Conservation (phyloP, 2,797 vertebrate genomes). For the Psittacula derbiana region DNA sequence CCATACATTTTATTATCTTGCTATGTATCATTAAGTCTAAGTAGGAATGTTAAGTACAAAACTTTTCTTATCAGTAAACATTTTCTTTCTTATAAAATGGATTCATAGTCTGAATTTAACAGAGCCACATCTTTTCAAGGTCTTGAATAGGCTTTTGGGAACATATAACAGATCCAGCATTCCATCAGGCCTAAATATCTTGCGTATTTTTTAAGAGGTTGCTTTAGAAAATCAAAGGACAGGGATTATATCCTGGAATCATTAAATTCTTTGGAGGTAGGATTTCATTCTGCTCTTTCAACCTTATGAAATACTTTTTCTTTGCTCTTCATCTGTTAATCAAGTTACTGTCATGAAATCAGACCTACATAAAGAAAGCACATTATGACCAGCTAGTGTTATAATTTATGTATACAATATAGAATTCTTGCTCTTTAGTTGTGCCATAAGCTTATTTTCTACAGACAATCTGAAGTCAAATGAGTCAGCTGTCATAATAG, state of each 20-base stretch:
- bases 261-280: neutral
- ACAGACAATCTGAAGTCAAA: neutral
- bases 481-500: slow-evolving; percentile 6
- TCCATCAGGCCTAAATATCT: neutral
- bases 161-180: neutral
- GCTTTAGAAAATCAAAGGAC: neutral
- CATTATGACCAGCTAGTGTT: neutral
- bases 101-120: neutral
- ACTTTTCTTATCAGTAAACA: neutral
- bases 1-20: neutral
- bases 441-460: slow-evolving; percentile 15
- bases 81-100: neutral
- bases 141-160: neutral
- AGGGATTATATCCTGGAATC: neutral
- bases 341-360: neutral
- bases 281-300: neutral
- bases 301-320: neutral
- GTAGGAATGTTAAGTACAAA: neutral
- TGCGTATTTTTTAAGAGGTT: neutral
- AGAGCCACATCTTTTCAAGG: neutral
- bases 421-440: neutral
- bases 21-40: neutral
- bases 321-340: neutral
- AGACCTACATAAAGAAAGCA: neutral
- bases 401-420: neutral